phyloP scores from a whole-genome alignment of 2,797 vertebrate species.

The Falco naumanni region DNA sequence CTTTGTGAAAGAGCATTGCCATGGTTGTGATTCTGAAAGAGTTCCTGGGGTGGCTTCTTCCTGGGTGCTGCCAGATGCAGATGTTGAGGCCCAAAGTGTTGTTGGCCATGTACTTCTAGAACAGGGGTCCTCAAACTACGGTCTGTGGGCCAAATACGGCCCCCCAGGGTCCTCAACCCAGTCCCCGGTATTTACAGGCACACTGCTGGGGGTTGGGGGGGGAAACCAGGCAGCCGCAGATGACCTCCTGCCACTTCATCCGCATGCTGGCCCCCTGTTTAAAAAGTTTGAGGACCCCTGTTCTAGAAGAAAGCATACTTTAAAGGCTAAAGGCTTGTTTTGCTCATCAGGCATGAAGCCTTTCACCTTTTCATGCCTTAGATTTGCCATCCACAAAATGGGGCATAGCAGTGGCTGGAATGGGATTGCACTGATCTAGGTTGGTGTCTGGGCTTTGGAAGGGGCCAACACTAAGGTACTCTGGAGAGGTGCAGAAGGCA shows the following conservation, averaged over 20 bases:
- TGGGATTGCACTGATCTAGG: not conserved
- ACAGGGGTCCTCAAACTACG: not conserved
- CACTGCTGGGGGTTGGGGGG: too few species aligned
- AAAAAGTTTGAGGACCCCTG: too few species aligned
- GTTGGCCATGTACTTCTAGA: not conserved
- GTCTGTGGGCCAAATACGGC: too few species aligned
- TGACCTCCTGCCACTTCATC: too few species aligned
- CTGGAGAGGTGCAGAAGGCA: not conserved
- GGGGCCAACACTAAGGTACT: too few species aligned
- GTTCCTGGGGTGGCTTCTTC: not conserved
- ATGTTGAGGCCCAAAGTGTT: not conserved
- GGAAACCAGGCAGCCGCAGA: too few species aligned
- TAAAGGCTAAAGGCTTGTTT: not conserved
- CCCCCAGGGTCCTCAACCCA: too few species aligned
- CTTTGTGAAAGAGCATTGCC: not conserved
- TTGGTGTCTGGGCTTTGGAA: not conserved
- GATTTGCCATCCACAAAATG: accelerated
- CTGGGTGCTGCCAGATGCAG: not conserved
- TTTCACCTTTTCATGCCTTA: not conserved
- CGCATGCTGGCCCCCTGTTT: too few species aligned
- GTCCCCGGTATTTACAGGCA: too few species aligned
- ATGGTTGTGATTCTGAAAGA: not conserved
- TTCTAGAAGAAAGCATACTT: not conserved
- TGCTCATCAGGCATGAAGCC: not conserved
- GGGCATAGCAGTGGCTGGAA: not conserved